A percentile compares a stretch with the other conserved stretches of the same genome.
Evolutionary conservation across 2,113 vertebrate genomes (phyloP).

Genomic region (Catharus bicknelli): DNA sequence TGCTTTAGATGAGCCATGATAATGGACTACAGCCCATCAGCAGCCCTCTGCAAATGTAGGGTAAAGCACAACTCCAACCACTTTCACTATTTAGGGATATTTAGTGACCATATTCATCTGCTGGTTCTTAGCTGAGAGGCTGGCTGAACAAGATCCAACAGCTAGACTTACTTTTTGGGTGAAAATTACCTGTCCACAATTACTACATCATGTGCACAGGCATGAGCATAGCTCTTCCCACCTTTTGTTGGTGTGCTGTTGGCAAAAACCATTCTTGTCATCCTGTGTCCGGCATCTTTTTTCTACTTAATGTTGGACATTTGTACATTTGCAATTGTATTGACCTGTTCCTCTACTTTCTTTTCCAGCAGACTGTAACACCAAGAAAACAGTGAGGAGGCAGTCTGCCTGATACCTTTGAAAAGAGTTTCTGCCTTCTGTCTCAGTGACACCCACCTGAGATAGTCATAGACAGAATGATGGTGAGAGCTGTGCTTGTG

Average conservation of each 20-base stretch:
- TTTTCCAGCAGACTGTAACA: background rate
- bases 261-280: background rate
- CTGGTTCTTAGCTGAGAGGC: background rate
- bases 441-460: background rate
- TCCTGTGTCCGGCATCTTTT: background rate
- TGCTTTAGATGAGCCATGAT: background rate
- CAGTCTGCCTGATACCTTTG: background rate
- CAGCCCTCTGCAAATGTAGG: rapidly evolving
- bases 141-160: background rate
- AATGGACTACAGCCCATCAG: background rate
- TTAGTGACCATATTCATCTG: background rate
- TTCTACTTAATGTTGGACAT: background rate
- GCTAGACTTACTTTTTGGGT: background rate
- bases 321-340: background rate
- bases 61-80: background rate
- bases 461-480: background rate
- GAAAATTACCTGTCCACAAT: background rate
- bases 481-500: background rate
- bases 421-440: background rate
- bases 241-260: background rate
- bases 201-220: background rate
- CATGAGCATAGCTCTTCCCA: background rate
- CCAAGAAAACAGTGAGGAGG: background rate
- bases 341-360: background rate
- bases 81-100: background rate